A percentile compares a stretch with the other conserved stretches of the same genome.
Evolutionary conservation across 2,888 invertebrate species (phyloP).

Genomic region (Drosophila pegasa): DNA sequence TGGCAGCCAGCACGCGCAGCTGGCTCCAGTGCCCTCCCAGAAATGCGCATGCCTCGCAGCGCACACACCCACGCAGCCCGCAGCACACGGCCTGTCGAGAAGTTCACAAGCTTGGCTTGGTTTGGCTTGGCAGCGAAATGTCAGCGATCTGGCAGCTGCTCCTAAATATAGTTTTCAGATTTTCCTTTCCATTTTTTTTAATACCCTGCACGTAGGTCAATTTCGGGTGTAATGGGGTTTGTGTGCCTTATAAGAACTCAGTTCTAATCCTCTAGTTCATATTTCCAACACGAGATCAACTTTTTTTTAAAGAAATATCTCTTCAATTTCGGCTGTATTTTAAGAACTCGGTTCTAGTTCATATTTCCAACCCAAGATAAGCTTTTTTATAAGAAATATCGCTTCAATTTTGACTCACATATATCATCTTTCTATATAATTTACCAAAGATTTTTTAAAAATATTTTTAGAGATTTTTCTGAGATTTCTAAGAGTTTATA

Average conservation of each 20-base stretch:
- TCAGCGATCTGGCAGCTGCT: constrained; percentile 59
- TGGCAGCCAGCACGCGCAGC: constrained; percentile 47
- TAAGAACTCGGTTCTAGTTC: no score
- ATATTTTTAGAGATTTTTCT: no score
- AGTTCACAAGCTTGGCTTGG: constrained; percentile 52
- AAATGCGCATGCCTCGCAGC: constrained; percentile 35
- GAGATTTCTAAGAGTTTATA: neutral
- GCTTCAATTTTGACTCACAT: no score
- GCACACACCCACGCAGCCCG: constrained; percentile 37
- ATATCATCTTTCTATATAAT: no score
- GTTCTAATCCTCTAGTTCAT: no score
- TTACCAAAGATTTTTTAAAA: no score
- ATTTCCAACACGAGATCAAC: no score
- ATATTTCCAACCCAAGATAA: no score
- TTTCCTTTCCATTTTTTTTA: constrained; percentile 50
- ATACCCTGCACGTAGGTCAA: constrained; percentile 1
- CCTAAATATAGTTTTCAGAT: constrained; percentile 45
- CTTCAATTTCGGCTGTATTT: no score
- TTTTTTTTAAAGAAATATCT: no score
- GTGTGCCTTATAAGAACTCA: no score
- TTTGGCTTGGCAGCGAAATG: constrained; percentile 59
- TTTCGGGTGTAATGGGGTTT: neutral
- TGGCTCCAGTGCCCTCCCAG: constrained; percentile 44
- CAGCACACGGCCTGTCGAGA: constrained; percentile 50
- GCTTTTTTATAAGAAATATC: no score